A percentile compares a stretch with the other conserved stretches of the same genome.
phyloP scores from a whole-genome alignment of 2,797 vertebrate species.

The Clarias pachynema region DNA sequence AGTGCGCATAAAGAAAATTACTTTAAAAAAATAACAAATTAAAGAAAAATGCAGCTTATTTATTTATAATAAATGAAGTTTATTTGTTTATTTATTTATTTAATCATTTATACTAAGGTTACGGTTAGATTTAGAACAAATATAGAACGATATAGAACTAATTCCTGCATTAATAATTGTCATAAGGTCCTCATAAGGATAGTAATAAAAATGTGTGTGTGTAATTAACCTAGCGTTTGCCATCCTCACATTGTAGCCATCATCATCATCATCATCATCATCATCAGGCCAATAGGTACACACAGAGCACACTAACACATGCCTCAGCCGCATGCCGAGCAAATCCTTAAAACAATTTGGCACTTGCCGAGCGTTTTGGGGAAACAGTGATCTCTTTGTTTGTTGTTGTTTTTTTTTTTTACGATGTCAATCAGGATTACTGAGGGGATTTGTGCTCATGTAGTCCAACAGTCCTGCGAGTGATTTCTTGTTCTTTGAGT shows the following conservation, averaged over 20 bases:
- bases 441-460: conserved; percentile 61
- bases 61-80: not conserved
- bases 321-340: conserved; percentile 57
- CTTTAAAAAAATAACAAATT: no score
- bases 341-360: conserved; percentile 78
- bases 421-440: conserved; percentile 55
- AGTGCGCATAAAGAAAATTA: not conserved
- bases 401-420: conserved; percentile 74
- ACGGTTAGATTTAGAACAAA: not conserved
- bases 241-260: conserved; percentile 44
- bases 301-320: conserved; percentile 44
- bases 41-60: not conserved
- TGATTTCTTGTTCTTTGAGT: conserved; percentile 51
- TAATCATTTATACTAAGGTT: not conserved
- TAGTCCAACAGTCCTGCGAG: conserved; percentile 59
- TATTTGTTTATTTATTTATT: no score
- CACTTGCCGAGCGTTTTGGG: conserved; percentile 64
- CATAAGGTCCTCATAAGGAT: not conserved
- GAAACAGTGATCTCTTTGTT: conserved; percentile 78
- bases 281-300: conserved; percentile 44
- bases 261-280: conserved; percentile 37
- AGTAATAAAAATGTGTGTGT: not conserved
- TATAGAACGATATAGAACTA: not conserved
- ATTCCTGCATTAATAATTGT: not conserved
- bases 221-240: conserved; percentile 21